A percentile compares a stretch with the other conserved stretches of the same genome.
Conservation (phyloP, 1,140 invertebrate genomes). For the Antheraea mylitta region DNA sequence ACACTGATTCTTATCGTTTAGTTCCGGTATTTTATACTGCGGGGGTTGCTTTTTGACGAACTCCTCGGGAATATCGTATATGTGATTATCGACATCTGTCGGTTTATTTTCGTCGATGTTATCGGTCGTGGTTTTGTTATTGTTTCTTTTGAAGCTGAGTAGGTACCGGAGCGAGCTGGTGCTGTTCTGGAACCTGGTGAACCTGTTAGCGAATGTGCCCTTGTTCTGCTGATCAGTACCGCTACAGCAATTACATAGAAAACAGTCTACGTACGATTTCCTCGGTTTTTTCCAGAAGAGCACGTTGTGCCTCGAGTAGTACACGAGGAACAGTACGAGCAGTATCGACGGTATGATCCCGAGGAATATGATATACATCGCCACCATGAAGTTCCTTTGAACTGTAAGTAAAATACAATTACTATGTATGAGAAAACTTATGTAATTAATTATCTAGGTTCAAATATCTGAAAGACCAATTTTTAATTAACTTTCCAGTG, state of each 20-base stretch:
- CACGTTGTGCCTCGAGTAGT: slow-evolving; percentile 85
- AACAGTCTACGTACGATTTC: slow-evolving; percentile 84
- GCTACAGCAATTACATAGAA: slow-evolving; percentile 15
- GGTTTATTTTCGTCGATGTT: not conserved
- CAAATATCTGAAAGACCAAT: too few relatives aligned
- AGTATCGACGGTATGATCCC: slow-evolving; percentile 86
- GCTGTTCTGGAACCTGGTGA: slow-evolving; percentile 29
- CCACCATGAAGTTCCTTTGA: slow-evolving; percentile 84
- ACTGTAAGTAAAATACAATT: slow-evolving; percentile 76
- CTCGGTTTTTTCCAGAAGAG: slow-evolving; percentile 83
- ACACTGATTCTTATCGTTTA: not conserved
- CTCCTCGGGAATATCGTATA: slow-evolving; percentile 10
- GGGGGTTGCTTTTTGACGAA: not conserved
- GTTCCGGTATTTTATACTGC: slow-evolving; percentile 11
- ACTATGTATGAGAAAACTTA: not conserved
- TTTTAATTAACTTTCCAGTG: too few relatives aligned
- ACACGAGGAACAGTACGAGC: slow-evolving; percentile 83
- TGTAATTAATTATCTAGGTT: too few relatives aligned
- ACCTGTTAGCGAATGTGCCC: slow-evolving; percentile 30
- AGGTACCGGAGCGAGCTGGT: slow-evolving; percentile 35
- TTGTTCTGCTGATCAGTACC: not conserved
- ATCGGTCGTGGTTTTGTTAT: slow-evolving; percentile 5
- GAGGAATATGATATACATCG: slow-evolving; percentile 91
- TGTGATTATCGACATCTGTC: not conserved
- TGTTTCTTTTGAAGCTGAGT: slow-evolving; percentile 33